Evolutionary conservation across 2,888 invertebrate species (phyloP), one percentile per base, ranked within the genome.

Genomic region (Halocaridina rubra): DNA sequence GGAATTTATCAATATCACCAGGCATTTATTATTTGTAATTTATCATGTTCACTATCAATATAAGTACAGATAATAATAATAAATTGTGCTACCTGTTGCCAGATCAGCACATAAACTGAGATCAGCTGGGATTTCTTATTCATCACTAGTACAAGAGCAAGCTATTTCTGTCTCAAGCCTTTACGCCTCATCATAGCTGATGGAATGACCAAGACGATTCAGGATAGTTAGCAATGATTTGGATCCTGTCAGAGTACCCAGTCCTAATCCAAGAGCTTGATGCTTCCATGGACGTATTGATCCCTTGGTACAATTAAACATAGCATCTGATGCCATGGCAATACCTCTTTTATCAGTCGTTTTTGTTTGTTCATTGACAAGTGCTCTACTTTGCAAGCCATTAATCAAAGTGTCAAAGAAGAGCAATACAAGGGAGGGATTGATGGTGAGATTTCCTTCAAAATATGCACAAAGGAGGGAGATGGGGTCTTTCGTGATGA

Each of bases 241-340:
- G 32, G 72, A 72, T 5, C 72, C 33, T 16, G 72, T 72, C 30
- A 71, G 30, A 13, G 72, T 33, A 7, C 39, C 72, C 13, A 72
- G 16, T 72, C 72, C 72, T n/a, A 72, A 16, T 33, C 72, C 39
- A 19, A 39, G 72, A 22, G 33, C 72, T 32, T 16, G 16, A 16
- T 72, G 72, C 24, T 72, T 72, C 72, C 72, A 72, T 33, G 72
- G 72, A 10, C 72, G 33, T 7, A 72, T 22, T 33, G 16, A 19
- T 19, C 72, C 72, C 33, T 22, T 72, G 2, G 33, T 19, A 16
- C 19, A 19, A 22, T 72, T 72, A 22, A 33, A 72, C 32, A 72
- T 10, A 67, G 72, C 33, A 72, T 72, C 72, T 72, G 67, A 72
- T 72, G 39, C 24, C 71, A 71, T 71, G 13, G 71, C 29, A n/a